A percentile compares a stretch with the other conserved stretches of the same genome.
These are phyloP conservation scores for Machimus rusticus DNA, from an alignment of 2,888 invertebrate genomes.

Conservation along the genomic window DNA sequence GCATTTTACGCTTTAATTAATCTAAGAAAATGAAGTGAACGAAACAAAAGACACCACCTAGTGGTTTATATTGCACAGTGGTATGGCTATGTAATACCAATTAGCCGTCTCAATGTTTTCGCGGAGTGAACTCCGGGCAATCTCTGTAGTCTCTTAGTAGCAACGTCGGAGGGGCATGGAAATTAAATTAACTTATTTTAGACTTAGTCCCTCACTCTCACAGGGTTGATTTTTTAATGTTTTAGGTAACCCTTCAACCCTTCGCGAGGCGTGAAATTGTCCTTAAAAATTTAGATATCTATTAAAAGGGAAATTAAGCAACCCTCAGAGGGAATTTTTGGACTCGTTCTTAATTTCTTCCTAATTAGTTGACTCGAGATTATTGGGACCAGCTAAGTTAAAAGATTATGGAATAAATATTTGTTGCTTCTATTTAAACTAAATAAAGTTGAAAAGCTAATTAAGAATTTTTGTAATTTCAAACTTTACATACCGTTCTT, in stretches of 20 bases:
- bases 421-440: background rate
- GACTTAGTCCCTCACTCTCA: background rate
- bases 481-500: constrained; percentile 68
- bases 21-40: background rate
- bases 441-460: background rate
- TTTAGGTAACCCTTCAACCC: background rate
- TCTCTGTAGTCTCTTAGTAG: background rate
- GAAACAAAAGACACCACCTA: background rate
- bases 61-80: background rate
- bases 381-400: background rate
- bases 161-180: background rate
- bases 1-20: background rate
- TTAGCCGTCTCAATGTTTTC: background rate
- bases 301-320: background rate
- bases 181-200: background rate
- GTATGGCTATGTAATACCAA: background rate
- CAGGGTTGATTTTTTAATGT: background rate
- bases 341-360: background rate
- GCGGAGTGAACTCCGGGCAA: background rate
- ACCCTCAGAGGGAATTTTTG: background rate
- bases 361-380: background rate
- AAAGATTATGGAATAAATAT: background rate
- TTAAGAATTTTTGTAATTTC: background rate
- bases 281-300: background rate
- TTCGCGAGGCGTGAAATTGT: background rate